Percentiles rank a stretch among this genome's conserved stretches.
Conservation (phyloP, 2,888 invertebrate genomes). For the Heliconius sara region DNA sequence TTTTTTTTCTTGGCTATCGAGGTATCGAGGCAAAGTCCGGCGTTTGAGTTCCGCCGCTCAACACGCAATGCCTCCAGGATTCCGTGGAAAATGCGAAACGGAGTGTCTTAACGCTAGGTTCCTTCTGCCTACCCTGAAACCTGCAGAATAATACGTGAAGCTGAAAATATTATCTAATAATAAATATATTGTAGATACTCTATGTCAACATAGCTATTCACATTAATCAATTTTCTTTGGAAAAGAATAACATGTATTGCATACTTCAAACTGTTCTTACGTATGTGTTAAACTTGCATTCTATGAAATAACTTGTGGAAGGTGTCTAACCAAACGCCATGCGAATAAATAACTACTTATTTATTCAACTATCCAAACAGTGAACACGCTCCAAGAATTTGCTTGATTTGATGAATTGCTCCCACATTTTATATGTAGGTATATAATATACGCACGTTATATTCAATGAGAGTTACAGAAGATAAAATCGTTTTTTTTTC, state of each 20-base stretch:
- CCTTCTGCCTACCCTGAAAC: too few species aligned
- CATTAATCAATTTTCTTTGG: conserved; percentile 30
- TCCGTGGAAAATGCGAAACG: too few species aligned
- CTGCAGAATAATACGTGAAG: too few species aligned
- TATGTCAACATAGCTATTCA: background rate
- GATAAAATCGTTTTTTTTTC: conserved; percentile 8
- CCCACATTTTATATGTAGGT: background rate
- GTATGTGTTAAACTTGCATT: conserved; percentile 42
- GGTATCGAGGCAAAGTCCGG: too few species aligned
- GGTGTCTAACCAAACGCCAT: conserved; percentile 46
- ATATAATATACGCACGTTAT: background rate
- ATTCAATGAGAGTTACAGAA: background rate
- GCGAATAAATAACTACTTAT: conserved; percentile 50
- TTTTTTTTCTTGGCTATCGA: too few species aligned
- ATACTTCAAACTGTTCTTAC: conserved; percentile 30
- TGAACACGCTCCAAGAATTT: conserved; percentile 48
- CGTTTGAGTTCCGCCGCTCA: too few species aligned
- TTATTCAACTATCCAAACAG: conserved; percentile 45
- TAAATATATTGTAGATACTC: too few species aligned
- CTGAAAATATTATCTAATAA: too few species aligned
- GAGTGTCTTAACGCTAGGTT: too few species aligned
- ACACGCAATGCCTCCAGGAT: too few species aligned
- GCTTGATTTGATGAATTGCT: conserved; percentile 48
- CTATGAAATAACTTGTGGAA: conserved; percentile 46
- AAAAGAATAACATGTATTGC: conserved; percentile 38